Evolutionary conservation across 2,797 vertebrate genomes (phyloP).

Genomic region (Odontamblyopus lacepedii): DNA sequence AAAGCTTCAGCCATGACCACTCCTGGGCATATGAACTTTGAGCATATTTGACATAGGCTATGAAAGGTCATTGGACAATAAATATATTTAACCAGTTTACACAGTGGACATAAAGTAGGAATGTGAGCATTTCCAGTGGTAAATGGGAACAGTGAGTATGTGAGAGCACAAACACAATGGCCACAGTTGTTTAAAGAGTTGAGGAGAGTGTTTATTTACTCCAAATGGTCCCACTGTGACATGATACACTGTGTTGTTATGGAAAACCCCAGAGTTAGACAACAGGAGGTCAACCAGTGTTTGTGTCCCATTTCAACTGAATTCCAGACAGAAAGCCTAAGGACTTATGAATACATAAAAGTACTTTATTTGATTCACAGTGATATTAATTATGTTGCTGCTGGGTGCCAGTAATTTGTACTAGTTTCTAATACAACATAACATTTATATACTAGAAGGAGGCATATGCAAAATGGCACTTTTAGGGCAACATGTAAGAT

Average conservation of each 20-base stretch:
- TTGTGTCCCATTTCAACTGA: slow-evolving; percentile 12
- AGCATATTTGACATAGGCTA: too few species aligned
- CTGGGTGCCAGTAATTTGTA: background rate
- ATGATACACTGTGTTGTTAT: slow-evolving; percentile 14
- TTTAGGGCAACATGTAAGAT: too few species aligned
- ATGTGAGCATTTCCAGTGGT: background rate
- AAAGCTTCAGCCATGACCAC: too few species aligned
- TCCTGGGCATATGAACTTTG: too few species aligned
- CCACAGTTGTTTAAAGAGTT: slow-evolving; percentile 10
- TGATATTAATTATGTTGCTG: background rate
- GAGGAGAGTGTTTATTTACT: slow-evolving; percentile 17
- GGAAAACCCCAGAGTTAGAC: slow-evolving; percentile 5
- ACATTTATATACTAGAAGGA: background rate
- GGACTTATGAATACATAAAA: background rate
- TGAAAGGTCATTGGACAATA: too few species aligned
- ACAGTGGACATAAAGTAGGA: background rate
- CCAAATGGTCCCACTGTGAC: slow-evolving; percentile 7
- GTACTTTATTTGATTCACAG: background rate
- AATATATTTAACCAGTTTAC: background rate
- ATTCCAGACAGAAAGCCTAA: slow-evolving; percentile 4
- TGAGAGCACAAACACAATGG: slow-evolving; percentile 1
- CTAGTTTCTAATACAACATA: background rate
- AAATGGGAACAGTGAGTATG: background rate
- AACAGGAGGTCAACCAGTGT: slow-evolving; percentile 10
- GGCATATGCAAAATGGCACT: background rate